Evolutionary conservation across 2,113 vertebrate species (phyloP), one percentile per base, ranked within the genome.

Genomic region (Fulica atra): DNA sequence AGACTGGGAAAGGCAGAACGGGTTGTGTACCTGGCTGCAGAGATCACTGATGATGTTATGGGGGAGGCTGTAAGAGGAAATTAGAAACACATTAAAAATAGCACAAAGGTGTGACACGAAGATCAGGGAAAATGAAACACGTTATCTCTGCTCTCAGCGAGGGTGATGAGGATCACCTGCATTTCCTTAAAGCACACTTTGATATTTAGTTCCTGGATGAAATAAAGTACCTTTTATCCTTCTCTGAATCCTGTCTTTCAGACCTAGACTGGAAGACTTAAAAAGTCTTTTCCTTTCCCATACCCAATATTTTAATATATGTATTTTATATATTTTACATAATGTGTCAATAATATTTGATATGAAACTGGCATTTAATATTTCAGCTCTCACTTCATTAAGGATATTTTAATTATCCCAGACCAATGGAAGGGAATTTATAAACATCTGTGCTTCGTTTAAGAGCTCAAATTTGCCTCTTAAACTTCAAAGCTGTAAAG

Each of bases 361-460:
- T 95, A 92, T 59, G 66, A 95, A 82, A 86, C 79, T 35, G 77
- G 80, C 48, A 80, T 96, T 94, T 96, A 91, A 94, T 94, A 96
- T 87, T 92, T 97, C 95, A 91, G 61, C 61, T 96, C 89, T 92
- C 97, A 96, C 95, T 96, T 96, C 90, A 92, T 96, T 95, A 97
- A 93, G 89, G 85, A 86, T 59, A 91, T 91, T 93, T 97, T 97
- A 97, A 97, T 97, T 95, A 96, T 95, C 66, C 65, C 84, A 93
- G 79, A 84, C 96, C 88, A 95, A 95, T 89, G 76, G 81, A 91
- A 95, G 92, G 81, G 84, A 89, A 83, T 96, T 95, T 94, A 97
- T 91, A 93, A 95, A 96, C 94, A 97, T 97, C 97, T 97, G 97
- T 96, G 81, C 86, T 97, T 95, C 35, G 6, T 97, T 97, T 96